A percentile compares a stretch with the other conserved stretches of the same genome.
Conservation (phyloP, 1,140 invertebrate genomes). For the Micrasema minimum region DNA sequence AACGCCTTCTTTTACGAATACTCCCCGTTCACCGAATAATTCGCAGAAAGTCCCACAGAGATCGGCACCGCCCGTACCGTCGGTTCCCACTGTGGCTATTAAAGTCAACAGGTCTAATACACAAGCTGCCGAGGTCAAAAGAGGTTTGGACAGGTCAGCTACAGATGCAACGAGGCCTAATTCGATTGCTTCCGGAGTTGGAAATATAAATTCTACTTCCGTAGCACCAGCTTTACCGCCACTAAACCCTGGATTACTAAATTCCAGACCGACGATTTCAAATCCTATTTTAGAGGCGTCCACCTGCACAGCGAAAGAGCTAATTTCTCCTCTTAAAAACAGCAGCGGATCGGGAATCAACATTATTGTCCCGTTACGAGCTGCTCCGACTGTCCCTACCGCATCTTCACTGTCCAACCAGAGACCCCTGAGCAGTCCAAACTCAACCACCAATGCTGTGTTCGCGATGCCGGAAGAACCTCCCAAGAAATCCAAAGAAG, state of each 20-base stretch:
- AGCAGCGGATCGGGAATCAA: constrained; percentile 58
- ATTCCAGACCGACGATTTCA: constrained; percentile 78
- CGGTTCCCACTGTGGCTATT: constrained; percentile 59
- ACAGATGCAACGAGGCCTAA: constrained; percentile 54
- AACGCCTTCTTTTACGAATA: constrained; percentile 42
- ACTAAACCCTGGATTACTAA: constrained; percentile 66
- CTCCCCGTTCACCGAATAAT: constrained; percentile 48
- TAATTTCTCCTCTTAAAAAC: constrained; percentile 68
- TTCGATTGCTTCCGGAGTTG: constrained; percentile 54
- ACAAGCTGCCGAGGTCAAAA: constrained; percentile 47
- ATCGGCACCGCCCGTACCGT: constrained; percentile 52
- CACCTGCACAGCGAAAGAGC: constrained; percentile 79
- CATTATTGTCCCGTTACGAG: constrained; percentile 67
- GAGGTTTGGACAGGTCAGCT: constrained; percentile 50
- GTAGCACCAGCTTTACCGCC: constrained; percentile 71
- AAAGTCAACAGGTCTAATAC: constrained; percentile 57
- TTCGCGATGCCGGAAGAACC: constrained; percentile 63
- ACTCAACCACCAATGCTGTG: constrained; percentile 59
- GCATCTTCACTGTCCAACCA: constrained; percentile 58
- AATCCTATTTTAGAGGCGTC: constrained; percentile 82
- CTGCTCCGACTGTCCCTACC: constrained; percentile 67
- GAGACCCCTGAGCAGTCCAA: constrained; percentile 67
- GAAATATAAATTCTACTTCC: constrained; percentile 62
- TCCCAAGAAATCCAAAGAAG: constrained; percentile 66
- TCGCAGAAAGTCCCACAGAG: constrained; percentile 50